These are phyloP conservation scores for Lysiphlebus fabarum DNA, from an alignment of 1,140 invertebrate genomes.

Conservation along the genomic window DNA sequence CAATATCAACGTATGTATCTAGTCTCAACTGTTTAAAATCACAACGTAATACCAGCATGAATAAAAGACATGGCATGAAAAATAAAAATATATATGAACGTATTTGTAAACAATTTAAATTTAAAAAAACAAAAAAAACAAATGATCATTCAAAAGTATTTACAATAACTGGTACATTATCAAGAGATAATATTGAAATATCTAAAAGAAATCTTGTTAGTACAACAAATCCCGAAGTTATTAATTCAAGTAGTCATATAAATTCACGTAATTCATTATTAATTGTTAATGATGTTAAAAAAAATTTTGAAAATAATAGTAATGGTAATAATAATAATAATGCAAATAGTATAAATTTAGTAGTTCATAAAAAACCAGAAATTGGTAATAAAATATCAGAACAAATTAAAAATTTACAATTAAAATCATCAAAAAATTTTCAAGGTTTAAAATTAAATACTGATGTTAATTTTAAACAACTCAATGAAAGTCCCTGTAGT, in stretches of 20 bases:
- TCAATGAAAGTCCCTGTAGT: conserved; percentile 35
- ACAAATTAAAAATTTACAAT: conserved; percentile 32
- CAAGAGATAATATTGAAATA: conserved; percentile 58
- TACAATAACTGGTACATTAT: conserved; percentile 39
- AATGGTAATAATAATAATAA: conserved; percentile 4
- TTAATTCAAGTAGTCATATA: conserved; percentile 56
- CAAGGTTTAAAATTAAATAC: conserved; percentile 52
- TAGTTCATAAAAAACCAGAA: not conserved
- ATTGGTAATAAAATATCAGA: no score
- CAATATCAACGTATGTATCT: conserved; percentile 70
- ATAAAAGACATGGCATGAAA: conserved; percentile 13
- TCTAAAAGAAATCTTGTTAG: conserved; percentile 65
- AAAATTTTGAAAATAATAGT: conserved; percentile 6
- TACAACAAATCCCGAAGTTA: conserved; percentile 67
- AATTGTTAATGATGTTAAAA: conserved; percentile 4
- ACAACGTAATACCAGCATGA: conserved; percentile 28
- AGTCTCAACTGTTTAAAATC: conserved; percentile 43
- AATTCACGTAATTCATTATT: conserved; percentile 32
- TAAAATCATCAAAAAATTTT: conserved; percentile 43
- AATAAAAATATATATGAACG: not conserved
- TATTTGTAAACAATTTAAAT: not conserved
- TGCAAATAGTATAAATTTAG: conserved; percentile 4
- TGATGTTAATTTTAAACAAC: conserved; percentile 35
- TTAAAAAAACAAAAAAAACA: conserved; percentile 4
- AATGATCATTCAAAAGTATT: conserved; percentile 33